Conservation (phyloP, 2,113 vertebrate species). For the Corythoichthys intestinalis region DNA sequence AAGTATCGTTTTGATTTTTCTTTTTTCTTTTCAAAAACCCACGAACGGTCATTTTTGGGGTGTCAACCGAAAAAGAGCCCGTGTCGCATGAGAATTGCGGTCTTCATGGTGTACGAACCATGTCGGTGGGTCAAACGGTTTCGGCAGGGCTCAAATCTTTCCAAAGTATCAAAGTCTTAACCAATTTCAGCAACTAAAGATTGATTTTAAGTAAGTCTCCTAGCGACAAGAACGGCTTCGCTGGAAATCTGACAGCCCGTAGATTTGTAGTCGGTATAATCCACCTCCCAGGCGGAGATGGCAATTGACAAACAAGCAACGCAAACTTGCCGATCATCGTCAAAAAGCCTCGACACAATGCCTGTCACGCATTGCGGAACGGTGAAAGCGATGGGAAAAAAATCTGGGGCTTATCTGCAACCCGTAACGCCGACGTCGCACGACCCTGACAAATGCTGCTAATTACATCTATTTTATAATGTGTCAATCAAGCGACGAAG, state of each 20-base stretch:
- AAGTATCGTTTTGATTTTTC: no score
- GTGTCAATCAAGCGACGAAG: conserved; percentile 30
- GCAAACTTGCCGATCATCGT: conserved; percentile 5
- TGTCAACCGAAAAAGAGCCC: no score
- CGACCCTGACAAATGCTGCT: conserved; percentile 33
- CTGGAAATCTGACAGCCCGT: not conserved
- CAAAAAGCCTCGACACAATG: conserved; percentile 8
- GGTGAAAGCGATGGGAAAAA: conserved; percentile 29
- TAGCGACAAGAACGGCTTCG: not conserved
- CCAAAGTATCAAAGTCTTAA: not conserved
- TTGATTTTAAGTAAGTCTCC: not conserved
- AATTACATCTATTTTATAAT: conserved; percentile 47
- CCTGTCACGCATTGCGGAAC: conserved; percentile 15
- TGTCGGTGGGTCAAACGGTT: no score
- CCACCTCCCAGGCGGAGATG: not conserved
- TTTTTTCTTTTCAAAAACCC: no score
- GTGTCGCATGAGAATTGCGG: no score
- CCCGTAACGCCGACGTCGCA: not conserved
- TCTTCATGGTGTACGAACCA: no score
- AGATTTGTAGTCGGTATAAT: not conserved
- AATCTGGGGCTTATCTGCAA: conserved; percentile 21
- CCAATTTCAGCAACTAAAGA: not conserved
- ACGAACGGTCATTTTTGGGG: no score
- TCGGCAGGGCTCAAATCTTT: no score
- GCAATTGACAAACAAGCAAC: not conserved